Evolutionary conservation across 2,888 invertebrate genomes (phyloP).

Genomic region (Acanthosepion pharaonis): DNA sequence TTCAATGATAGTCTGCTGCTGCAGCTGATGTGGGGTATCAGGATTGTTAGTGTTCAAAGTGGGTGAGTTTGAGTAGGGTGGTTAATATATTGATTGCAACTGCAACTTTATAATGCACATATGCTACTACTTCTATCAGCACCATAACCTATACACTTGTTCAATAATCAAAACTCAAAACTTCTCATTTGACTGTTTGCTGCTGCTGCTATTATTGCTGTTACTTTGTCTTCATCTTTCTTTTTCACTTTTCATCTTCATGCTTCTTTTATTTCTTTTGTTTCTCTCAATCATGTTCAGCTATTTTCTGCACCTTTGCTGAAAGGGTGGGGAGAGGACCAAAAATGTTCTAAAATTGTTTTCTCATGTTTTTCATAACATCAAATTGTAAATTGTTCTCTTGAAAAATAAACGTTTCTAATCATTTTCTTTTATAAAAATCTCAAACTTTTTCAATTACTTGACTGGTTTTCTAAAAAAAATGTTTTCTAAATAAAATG

Average conservation of each 20-base stretch:
- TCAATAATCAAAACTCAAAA: conserved; percentile 9
- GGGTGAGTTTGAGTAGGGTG: background rate
- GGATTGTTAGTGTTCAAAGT: background rate
- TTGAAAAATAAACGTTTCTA: too few relatives aligned
- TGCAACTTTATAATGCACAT: background rate
- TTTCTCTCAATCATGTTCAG: too few relatives aligned
- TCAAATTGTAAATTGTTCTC: too few relatives aligned
- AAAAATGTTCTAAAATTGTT: too few relatives aligned
- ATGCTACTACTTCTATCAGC: background rate
- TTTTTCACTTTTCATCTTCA: background rate
- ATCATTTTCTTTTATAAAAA: too few relatives aligned
- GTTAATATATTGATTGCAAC: conserved; percentile 21
- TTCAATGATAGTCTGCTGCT: conserved; percentile 11
- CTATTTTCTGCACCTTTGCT: too few relatives aligned
- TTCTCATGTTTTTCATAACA: too few relatives aligned
- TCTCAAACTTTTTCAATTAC: too few relatives aligned
- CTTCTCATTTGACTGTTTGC: background rate
- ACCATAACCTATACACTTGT: background rate
- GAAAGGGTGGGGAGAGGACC: too few relatives aligned
- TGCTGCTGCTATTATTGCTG: background rate
- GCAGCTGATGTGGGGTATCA: background rate
- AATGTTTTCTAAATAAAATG: too few relatives aligned
- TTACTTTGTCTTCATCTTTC: background rate
- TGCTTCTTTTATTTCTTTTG: too few relatives aligned
- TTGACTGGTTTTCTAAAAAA: too few relatives aligned